phyloP scores from a whole-genome alignment of 2,888 invertebrate species.

The Plebejus anna region DNA sequence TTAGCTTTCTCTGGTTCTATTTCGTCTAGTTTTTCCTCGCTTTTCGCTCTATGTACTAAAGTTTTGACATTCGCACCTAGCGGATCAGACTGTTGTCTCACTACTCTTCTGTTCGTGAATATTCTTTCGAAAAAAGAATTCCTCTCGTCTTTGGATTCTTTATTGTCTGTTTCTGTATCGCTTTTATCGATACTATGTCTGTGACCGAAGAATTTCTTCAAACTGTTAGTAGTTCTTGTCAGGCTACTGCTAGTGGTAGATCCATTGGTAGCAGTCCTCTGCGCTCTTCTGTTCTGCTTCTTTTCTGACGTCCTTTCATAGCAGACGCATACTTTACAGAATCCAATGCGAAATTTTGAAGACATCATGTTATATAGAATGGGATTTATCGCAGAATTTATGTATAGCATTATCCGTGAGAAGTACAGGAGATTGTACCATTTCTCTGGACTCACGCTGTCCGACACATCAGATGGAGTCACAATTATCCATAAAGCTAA shows the following conservation, averaged over 20 bases:
- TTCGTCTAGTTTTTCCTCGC: conserved; percentile 57
- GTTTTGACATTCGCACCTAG: conserved; percentile 55
- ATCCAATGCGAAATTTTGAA: conserved; percentile 92
- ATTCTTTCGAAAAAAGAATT: conserved; percentile 61
- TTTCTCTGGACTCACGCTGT: conserved; percentile 85
- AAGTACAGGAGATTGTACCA: conserved; percentile 92
- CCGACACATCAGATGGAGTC: conserved; percentile 84
- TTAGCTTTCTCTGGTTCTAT: conserved; percentile 42
- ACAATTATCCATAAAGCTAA: conserved; percentile 91
- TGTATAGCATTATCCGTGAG: conserved; percentile 91
- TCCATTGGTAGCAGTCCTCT: conserved; percentile 80
- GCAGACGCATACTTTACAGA: conserved; percentile 83
- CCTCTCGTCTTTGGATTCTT: conserved; percentile 53
- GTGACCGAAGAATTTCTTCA: conserved; percentile 73
- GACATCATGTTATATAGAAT: conserved; percentile 96
- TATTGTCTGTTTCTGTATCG: conserved; percentile 53
- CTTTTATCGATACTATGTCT: conserved; percentile 67
- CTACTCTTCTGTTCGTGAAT: conserved; percentile 58
- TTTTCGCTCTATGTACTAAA: conserved; percentile 61
- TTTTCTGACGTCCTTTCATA: conserved; percentile 64
- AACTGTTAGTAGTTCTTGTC: conserved; percentile 80
- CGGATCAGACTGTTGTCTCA: conserved; percentile 70
- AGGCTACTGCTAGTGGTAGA: conserved; percentile 81
- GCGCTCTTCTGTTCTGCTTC: conserved; percentile 63
- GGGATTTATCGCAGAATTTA: conserved; percentile 94